Conservation (phyloP, 2,888 invertebrate genomes). For the Rhagium mordax region DNA sequence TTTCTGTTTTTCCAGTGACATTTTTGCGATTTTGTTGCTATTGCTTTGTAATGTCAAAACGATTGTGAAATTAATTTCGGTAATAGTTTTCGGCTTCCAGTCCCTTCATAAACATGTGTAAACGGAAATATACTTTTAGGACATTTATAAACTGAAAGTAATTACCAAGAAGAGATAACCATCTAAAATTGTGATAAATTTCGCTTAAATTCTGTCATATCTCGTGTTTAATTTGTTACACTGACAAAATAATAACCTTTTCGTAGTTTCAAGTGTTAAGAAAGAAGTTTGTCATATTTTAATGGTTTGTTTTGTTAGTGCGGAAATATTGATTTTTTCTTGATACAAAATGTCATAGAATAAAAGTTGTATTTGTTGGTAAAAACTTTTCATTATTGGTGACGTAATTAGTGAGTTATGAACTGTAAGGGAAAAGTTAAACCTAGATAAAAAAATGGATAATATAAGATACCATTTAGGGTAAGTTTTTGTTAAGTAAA, state of each 20-base stretch:
- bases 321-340: conserved; percentile 30
- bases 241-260: conserved; percentile 7
- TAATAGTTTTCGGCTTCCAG: conserved; percentile 26
- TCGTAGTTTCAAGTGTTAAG: not conserved
- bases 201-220: not conserved
- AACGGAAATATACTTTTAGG: conserved; percentile 12
- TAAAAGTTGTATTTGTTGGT: conserved; percentile 32
- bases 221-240: conserved; percentile 5
- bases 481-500: conserved; percentile 31
- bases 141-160: conserved; percentile 23
- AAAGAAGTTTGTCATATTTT: not conserved
- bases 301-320: conserved; percentile 12
- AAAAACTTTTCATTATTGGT: conserved; percentile 40
- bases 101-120: conserved; percentile 24
- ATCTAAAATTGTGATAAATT: conserved; percentile 18
- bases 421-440: conserved; percentile 41
- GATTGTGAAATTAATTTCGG: conserved; percentile 7
- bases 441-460: conserved; percentile 37
- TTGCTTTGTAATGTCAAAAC: conserved; percentile 16
- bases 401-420: conserved; percentile 46
- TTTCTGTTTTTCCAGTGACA: conserved; percentile 16
- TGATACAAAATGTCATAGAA: conserved; percentile 35
- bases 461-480: conserved; percentile 32
- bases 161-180: conserved; percentile 20
- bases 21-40: conserved; percentile 18